phyloP scores from a whole-genome alignment of 2,888 invertebrate genomes.

The Pseudococcus longispinus region DNA sequence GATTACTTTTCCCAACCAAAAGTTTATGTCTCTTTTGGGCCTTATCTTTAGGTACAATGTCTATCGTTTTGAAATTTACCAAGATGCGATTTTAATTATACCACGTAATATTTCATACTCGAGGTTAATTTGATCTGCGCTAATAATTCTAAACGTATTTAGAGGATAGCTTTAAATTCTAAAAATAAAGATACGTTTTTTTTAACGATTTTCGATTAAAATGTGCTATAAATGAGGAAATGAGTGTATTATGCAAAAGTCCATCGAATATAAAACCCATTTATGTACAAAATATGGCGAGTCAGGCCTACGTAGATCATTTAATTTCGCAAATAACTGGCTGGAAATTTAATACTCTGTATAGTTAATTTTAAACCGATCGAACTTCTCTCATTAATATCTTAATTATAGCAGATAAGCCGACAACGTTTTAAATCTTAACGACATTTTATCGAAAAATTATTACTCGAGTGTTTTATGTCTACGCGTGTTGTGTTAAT shows the following conservation, averaged over 20 bases:
- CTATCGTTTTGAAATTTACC: not conserved
- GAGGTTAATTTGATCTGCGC: no score
- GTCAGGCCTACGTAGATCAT: not conserved
- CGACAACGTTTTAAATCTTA: slow-evolving; percentile 26
- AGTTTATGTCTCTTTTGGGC: not conserved
- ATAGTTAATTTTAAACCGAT: slow-evolving; percentile 8
- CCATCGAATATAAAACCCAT: not conserved
- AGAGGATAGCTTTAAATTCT: no score
- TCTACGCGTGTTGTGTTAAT: not conserved
- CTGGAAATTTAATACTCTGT: not conserved
- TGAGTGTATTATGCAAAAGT: not conserved
- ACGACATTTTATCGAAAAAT: slow-evolving; percentile 7
- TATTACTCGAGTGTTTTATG: slow-evolving; percentile 4
- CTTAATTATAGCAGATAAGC: slow-evolving; percentile 19
- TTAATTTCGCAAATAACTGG: slow-evolving; percentile 23
- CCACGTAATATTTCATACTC: not conserved
- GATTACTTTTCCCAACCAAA: not conserved
- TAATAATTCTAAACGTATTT: no score
- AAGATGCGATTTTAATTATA: not conserved
- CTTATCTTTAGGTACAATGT: not conserved
- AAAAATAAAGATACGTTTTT: not conserved
- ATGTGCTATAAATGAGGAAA: not conserved
- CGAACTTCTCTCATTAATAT: slow-evolving; percentile 31
- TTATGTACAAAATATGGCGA: not conserved
- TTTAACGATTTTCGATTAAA: not conserved